Conservation (phyloP, 2,113 vertebrate species). For the Phylloscopus trochilus region DNA sequence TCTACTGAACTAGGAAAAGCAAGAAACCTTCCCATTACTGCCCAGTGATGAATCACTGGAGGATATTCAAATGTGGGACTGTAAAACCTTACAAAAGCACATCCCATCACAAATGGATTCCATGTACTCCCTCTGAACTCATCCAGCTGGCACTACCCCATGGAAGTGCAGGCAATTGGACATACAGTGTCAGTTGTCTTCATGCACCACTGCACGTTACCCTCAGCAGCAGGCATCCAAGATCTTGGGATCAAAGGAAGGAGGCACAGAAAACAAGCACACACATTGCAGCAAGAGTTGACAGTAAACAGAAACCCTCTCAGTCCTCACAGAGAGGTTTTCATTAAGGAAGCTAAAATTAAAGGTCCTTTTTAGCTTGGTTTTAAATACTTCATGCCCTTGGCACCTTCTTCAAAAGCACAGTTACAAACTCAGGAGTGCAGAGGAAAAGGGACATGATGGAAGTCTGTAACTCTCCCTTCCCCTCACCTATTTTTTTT, state of each 20-base stretch:
- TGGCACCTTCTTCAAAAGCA: slow-evolving; percentile 50
- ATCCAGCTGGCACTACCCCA: neutral
- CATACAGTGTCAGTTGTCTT: neutral
- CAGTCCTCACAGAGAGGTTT: slow-evolving; percentile 23
- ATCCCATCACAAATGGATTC: neutral
- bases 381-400: slow-evolving; percentile 23
- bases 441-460: slow-evolving; percentile 16
- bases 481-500: neutral
- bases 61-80: neutral
- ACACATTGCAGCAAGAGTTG: slow-evolving; percentile 40
- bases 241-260: slow-evolving; percentile 45
- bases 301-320: slow-evolving; percentile 44
- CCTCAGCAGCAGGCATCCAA: neutral
- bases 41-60: neutral
- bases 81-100: neutral
- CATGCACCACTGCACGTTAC: slow-evolving; percentile 3
- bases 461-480: neutral
- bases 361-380: slow-evolving; percentile 40
- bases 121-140: neutral
- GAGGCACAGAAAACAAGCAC: neutral
- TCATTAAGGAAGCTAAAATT: slow-evolving; percentile 34
- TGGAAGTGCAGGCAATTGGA: neutral
- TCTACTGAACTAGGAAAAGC: neutral
- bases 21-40: neutral
- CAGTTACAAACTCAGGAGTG: neutral